Evolutionary conservation across 2,888 invertebrate species (phyloP).

Genomic region (Stenolophus ochropezus): DNA sequence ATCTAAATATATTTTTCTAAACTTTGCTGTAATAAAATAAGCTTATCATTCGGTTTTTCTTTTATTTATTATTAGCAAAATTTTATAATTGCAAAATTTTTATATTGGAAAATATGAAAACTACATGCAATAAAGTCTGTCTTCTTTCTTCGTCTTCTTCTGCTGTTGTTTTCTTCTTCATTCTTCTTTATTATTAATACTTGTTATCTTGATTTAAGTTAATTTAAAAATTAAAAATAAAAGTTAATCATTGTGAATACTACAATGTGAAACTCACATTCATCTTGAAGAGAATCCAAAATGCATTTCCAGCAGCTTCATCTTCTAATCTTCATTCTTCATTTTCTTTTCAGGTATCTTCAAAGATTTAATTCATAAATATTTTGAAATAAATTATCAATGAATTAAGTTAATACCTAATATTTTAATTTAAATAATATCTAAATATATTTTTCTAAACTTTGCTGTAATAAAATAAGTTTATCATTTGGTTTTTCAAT

Average conservation of each 20-base stretch:
- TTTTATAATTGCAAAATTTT: too few relatives aligned
- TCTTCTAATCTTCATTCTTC: conserved; percentile 30
- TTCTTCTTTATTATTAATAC: background rate
- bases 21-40: background rate
- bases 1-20: background rate
- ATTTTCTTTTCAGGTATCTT: conserved; percentile 35
- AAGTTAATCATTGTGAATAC: background rate
- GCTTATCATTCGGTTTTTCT: background rate
- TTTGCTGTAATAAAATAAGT: background rate
- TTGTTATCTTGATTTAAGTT: background rate
- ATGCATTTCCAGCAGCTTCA: background rate
- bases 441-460: background rate
- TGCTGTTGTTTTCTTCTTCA: conserved; percentile 5
- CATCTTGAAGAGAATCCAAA: background rate
- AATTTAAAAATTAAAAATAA: background rate
- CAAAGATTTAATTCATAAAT: conserved; percentile 48
- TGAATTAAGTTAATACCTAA: too few relatives aligned
- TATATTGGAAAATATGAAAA: too few relatives aligned
- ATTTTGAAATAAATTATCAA: conserved; percentile 13
- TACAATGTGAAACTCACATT: conserved; percentile 13
- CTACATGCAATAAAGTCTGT: background rate
- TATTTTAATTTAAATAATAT: background rate
- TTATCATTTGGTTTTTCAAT: too few relatives aligned
- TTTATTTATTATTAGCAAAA: background rate
- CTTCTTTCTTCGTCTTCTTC: background rate